Percentiles rank a stretch among this genome's conserved stretches.
Conservation (phyloP, 2,797 vertebrate species). For the Podarcis siculus region DNA sequence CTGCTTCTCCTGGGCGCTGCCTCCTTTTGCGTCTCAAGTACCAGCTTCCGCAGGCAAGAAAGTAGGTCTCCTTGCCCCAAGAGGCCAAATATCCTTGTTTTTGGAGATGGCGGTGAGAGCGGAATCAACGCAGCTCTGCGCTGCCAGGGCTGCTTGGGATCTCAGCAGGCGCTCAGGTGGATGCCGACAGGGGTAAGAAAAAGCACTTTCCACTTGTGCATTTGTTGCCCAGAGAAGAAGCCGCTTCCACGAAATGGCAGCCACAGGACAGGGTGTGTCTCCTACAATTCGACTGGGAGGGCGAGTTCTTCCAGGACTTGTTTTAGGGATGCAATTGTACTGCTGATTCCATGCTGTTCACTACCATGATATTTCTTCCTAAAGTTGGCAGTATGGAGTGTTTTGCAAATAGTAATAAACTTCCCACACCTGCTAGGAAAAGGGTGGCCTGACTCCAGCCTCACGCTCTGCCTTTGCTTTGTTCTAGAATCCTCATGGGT, state of each 20-base stretch:
- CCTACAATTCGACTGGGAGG: background rate
- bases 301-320: background rate
- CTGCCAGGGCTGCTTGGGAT: background rate
- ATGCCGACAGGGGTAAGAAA: background rate
- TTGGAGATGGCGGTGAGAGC: background rate
- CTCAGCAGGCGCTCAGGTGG: background rate
- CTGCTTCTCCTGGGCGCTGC: too few relatives aligned
- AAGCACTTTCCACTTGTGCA: background rate
- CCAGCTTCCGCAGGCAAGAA: background rate
- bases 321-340: too few relatives aligned
- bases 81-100: background rate
- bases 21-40: background rate
- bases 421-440: background rate
- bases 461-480: too few relatives aligned
- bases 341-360: too few relatives aligned
- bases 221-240: background rate
- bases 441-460: background rate
- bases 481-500: background rate
- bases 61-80: background rate
- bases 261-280: background rate
- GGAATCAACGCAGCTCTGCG: background rate
- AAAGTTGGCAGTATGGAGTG: too few relatives aligned
- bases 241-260: background rate
- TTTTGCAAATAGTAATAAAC: too few relatives aligned
- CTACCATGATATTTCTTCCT: too few relatives aligned